phyloP scores from a whole-genome alignment of 2,797 vertebrate species.

The Xerus rutilus region DNA sequence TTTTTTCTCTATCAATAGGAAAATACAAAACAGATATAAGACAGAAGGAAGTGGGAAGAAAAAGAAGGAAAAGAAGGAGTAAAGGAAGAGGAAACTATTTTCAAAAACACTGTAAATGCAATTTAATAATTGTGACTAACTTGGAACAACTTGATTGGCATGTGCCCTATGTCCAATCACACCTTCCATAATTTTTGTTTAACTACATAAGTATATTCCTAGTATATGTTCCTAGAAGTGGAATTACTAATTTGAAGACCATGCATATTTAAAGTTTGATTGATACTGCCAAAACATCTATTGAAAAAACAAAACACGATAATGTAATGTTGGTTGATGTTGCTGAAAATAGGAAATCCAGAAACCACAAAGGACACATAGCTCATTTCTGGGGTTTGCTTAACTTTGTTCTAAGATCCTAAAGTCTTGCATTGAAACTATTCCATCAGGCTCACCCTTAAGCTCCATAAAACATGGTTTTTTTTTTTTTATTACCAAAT shows the following conservation, averaged over 20 bases:
- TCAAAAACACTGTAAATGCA: background rate
- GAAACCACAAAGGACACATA: background rate
- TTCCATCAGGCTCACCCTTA: background rate
- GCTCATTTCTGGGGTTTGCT: background rate
- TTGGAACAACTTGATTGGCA: background rate
- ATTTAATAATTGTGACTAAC: background rate
- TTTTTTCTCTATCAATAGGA: background rate
- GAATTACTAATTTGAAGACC: background rate
- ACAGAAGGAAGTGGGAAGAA: background rate
- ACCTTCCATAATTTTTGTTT: background rate
- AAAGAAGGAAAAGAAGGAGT: background rate
- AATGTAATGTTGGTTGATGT: background rate
- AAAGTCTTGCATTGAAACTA: background rate
- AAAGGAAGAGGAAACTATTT: background rate
- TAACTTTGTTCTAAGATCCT: background rate
- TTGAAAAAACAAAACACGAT: background rate
- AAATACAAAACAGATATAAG: background rate
- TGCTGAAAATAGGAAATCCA: background rate
- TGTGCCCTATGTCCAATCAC: background rate
- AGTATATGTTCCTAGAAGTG: background rate
- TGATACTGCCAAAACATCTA: background rate
- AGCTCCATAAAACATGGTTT: background rate
- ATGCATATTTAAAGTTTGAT: background rate
- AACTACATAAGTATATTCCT: background rate
- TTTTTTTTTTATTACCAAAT: background rate